Conservation (phyloP, 2,888 invertebrate species). For the Tinea semifulvella region DNA sequence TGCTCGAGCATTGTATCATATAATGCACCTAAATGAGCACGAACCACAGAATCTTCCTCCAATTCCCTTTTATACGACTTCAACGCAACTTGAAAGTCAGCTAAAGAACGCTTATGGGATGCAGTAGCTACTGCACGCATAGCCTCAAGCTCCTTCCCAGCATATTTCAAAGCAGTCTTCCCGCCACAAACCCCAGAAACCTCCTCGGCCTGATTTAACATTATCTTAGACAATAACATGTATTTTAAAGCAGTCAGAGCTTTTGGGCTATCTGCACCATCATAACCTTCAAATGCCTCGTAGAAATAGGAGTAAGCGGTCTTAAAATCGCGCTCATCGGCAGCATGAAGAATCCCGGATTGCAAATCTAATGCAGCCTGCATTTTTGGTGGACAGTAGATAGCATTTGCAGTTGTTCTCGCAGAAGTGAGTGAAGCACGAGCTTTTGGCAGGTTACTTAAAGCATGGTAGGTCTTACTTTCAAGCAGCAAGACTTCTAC, state of each 20-base stretch:
- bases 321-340: slow-evolving; percentile 99
- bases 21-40: slow-evolving; percentile 94
- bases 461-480: slow-evolving; percentile 97
- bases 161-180: slow-evolving; percentile 96
- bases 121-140: slow-evolving; percentile 98
- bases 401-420: slow-evolving; percentile 99
- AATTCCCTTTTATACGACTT: slow-evolving; percentile 88
- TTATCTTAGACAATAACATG: slow-evolving; percentile 98
- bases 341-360: slow-evolving; percentile 98
- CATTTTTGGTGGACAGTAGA: slow-evolving; percentile 98
- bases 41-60: slow-evolving; percentile 95
- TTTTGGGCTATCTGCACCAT: slow-evolving; percentile 91
- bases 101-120: slow-evolving; percentile 94
- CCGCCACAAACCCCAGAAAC: slow-evolving; percentile 95
- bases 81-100: slow-evolving; percentile 93
- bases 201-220: slow-evolving; percentile 96
- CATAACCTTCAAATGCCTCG: slow-evolving; percentile 99
- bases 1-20: slow-evolving; percentile 99
- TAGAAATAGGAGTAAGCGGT: slow-evolving; percentile 99
- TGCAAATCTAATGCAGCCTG: slow-evolving; percentile 97
- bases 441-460: slow-evolving; percentile 96
- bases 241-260: slow-evolving; percentile 97
- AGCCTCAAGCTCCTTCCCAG: slow-evolving; percentile 94
- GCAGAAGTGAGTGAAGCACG: slow-evolving; percentile 97
- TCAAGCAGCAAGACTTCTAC: slow-evolving; percentile 98